phyloP scores from a whole-genome alignment of 2,113 vertebrate genomes.

The Prietella phreatophila region DNA sequence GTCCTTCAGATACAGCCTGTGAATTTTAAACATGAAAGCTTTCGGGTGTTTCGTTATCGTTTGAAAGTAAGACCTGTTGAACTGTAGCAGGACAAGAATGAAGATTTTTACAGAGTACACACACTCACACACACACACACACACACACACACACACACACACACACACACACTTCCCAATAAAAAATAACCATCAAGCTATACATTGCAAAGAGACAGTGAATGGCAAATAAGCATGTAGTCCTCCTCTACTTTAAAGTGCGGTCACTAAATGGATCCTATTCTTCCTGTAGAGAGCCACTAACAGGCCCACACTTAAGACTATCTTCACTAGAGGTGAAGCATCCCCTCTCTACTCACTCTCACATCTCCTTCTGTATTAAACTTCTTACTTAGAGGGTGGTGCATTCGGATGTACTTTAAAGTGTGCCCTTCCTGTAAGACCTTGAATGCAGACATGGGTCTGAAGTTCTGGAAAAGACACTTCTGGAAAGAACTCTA shows the following conservation, averaged over 20 bases:
- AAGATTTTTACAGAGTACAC: neutral
- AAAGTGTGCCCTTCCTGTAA: neutral
- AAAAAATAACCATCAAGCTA: neutral
- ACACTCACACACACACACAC: neutral
- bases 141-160: neutral
- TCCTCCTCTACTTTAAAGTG: neutral
- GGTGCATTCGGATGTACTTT: neutral
- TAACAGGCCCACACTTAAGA: no score
- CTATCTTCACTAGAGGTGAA: neutral
- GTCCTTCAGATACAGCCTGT: slow-evolving; percentile 5
- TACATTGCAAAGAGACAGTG: neutral
- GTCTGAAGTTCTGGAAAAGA: neutral
- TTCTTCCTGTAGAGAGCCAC: neutral
- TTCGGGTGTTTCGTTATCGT: neutral
- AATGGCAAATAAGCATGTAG: neutral
- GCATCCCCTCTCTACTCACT: neutral
- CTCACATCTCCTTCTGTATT: neutral
- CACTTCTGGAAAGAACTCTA: neutral
- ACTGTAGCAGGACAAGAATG: slow-evolving; percentile 3
- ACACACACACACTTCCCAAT: neutral
- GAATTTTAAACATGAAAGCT: neutral
- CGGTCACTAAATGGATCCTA: slow-evolving; percentile 4
- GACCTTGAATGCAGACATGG: neutral
- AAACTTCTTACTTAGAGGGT: neutral
- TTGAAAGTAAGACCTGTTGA: neutral